Base-by-base conservation (phyloP, 2,113 vertebrate species). In the Calcarius ornatus region DNA sequence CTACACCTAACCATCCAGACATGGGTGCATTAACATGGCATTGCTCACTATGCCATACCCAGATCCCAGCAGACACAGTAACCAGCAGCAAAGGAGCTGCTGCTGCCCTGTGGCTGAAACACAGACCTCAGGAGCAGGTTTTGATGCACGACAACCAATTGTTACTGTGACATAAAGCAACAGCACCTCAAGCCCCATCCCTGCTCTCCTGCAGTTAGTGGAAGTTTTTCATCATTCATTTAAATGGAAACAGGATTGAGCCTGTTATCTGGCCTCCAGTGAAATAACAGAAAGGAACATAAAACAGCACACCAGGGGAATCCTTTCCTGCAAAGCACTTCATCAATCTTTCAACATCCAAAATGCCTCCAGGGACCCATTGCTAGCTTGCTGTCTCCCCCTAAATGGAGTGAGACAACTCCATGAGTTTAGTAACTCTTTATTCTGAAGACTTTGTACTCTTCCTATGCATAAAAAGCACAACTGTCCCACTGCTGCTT, bases 341-440 rank as follows among this genome's bases (percentile, higher is more conserved):
- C 76, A 94, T 96, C 93, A 91, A 31, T 93, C 94, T 94, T 95
- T 94, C 82, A 93, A 61, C 86, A 77, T 40, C 64, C 86, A 90
- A 92, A 90, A 64, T 35, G 31, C 72, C 82, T 61, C 76, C 60
- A 45, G 82, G 82, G 93, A 86, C 51, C 31, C 60, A 59, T 4
- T 66, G 61, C 85, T 68, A 64, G 47, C 28, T 83, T 83, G 40
- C 51, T 86, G 82, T 92, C 56, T 96, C 88, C 83, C 22, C 57
- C 72, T 65, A 86, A 83, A 56, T 33, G 28, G 53, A 92, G 72
- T 19, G 35, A 37, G 57, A 60, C 57, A 60, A 60, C 57, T 60
- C 57, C 57, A 60, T 18, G 35, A 60, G 35, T 37, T 60, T 37
- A 60, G 85, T 59, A 92, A 80, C 68, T 86, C 71, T 40, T 77